Base-by-base conservation (phyloP, 2,888 invertebrate genomes). In the Ophion costatus region DNA sequence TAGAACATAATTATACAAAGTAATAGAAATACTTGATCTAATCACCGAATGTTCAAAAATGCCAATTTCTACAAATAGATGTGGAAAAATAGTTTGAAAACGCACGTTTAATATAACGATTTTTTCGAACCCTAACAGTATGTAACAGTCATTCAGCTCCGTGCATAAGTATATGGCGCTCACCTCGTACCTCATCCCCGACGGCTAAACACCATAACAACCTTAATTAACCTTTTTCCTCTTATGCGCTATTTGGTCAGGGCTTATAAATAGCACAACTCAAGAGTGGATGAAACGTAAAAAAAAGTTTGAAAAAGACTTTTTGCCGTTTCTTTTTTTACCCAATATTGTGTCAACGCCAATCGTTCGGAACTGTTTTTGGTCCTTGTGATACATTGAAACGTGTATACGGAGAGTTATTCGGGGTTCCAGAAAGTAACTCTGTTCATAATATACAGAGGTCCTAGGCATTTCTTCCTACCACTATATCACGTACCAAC, bases 371-470 rank as follows among this genome's bases (percentile, higher is more conserved):
- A 22, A 33, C 70, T 51, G 56, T 67, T 73, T 74, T 10, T 42
- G 4, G 64, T 78, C 56, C 73, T 73, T 61, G 63, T 38, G 38
- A 24, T 20, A 20, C 24, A 70, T 51, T 10, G 70, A 38, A 57
- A 66, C 22, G 64, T 45, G 71, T 42, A 45, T 67, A 7, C 11
- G 22, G 73, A 73, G 73, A 78, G 78, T 78, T 82, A 77, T 77
- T 73, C 77, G 78, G 73, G 78, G 71, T 80, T 76, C 79, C 24
- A 24, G n/a, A 10, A 10, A 63, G 59, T 61, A 82, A 78, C 73
- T 78, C 78, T 73, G 56, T 78, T 82, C 67, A 61, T 17, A 61
- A 42, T 74, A 63, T 20, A 64, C 14, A 17, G 56, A 51, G 51
- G 63, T 20, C 38, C 42, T 24, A 45, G n/a, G 51, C 38, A 17